A percentile compares a stretch with the other conserved stretches of the same genome.
Conservation (phyloP, 2,888 invertebrate species). For the Rhaphigaster nebulosa region DNA sequence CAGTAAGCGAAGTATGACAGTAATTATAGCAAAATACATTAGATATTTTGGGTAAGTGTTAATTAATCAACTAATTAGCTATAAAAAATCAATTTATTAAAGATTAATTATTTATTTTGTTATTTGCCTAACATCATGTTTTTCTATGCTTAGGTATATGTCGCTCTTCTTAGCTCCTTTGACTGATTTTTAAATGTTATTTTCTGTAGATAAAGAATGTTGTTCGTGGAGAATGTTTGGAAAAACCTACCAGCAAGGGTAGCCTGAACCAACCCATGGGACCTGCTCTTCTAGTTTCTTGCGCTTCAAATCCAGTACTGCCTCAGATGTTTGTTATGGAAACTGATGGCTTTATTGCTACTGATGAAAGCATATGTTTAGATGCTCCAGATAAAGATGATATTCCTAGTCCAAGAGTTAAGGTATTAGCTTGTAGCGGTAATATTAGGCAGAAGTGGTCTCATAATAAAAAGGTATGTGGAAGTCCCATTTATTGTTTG, state of each 20-base stretch:
- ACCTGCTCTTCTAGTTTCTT: slow-evolving; percentile 77
- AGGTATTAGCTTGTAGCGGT: slow-evolving; percentile 81
- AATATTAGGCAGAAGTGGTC: slow-evolving; percentile 80
- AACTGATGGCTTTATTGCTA: slow-evolving; percentile 76
- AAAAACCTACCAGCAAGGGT: slow-evolving; percentile 75
- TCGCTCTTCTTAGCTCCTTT: slow-evolving; percentile 48
- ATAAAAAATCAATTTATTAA: not conserved
- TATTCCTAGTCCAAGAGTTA: slow-evolving; percentile 73
- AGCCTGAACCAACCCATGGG: slow-evolving; percentile 79
- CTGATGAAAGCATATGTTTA: slow-evolving; percentile 88
- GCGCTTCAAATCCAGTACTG: slow-evolving; percentile 73
- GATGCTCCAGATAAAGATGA: slow-evolving; percentile 76
- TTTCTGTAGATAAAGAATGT: slow-evolving; percentile 72
- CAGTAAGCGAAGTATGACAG: too few species aligned
- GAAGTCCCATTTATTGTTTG: too few species aligned
- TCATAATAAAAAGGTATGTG: slow-evolving; percentile 71
- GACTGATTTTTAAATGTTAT: not conserved
- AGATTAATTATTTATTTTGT: not conserved
- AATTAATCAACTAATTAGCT: not conserved
- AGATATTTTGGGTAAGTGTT: not conserved
- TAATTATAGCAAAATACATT: too few species aligned
- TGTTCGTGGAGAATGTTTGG: slow-evolving; percentile 74
- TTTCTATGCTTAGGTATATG: not conserved
- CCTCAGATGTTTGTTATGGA: slow-evolving; percentile 80
- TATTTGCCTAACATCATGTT: not conserved